Conservation (phyloP, 1,140 invertebrate species). For the Panulirus ornatus region DNA sequence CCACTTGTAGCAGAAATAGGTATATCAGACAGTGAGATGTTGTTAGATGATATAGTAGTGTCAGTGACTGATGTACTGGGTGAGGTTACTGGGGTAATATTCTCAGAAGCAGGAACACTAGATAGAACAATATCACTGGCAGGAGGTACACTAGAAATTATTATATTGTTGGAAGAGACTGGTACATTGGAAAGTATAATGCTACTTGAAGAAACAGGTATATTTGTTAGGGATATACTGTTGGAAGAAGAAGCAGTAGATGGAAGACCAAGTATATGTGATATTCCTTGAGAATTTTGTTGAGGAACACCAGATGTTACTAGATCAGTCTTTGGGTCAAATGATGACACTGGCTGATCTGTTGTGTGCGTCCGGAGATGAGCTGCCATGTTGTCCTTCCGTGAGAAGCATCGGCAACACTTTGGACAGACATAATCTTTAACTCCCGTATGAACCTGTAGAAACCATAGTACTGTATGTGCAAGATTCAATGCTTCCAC, state of each 20-base stretch:
- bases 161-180: background rate
- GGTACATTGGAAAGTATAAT: slow-evolving; percentile 30
- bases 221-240: background rate
- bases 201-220: slow-evolving; percentile 27
- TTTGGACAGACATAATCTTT: slow-evolving; percentile 46
- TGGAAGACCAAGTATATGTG: slow-evolving; percentile 48
- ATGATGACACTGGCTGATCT: background rate
- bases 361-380: slow-evolving; percentile 53
- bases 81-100: background rate
- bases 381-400: slow-evolving; percentile 59
- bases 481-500: no score
- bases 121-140: background rate
- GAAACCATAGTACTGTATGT: no score
- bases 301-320: background rate
- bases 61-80: background rate
- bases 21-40: slow-evolving; percentile 8
- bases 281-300: slow-evolving; percentile 9
- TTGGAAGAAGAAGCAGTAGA: slow-evolving; percentile 4
- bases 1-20: slow-evolving; percentile 19
- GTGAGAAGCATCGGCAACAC: slow-evolving; percentile 44
- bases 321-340: background rate
- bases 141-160: slow-evolving; percentile 13
- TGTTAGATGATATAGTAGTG: background rate
- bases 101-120: background rate
- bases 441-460: slow-evolving; percentile 56